These are phyloP conservation scores for Silvanus unidentatus DNA, from an alignment of 2,888 invertebrate genomes.

Conservation along the genomic window DNA sequence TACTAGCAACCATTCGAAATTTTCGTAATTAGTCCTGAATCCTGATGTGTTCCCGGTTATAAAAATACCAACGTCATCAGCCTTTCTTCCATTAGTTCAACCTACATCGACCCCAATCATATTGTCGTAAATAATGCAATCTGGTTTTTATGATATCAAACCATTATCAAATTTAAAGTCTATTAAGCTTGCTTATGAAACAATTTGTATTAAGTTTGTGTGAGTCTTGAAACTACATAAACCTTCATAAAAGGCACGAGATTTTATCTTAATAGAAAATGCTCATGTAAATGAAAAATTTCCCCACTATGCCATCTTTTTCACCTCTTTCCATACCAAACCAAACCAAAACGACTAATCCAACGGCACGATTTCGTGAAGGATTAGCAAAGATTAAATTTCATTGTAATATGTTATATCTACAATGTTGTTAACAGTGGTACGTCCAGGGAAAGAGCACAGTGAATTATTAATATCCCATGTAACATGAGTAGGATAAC, in stretches of 20 bases:
- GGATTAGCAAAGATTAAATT: slow-evolving; percentile 5
- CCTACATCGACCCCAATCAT: slow-evolving; percentile 32
- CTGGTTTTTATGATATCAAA: slow-evolving; percentile 11
- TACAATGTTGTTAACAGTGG: slow-evolving; percentile 3
- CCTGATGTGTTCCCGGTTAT: slow-evolving; percentile 29
- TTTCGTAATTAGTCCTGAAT: slow-evolving; percentile 20
- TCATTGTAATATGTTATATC: slow-evolving; percentile 2
- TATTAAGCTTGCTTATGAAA: slow-evolving; percentile 5
- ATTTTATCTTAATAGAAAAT: too few species aligned
- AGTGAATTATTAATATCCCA: slow-evolving; percentile 15
- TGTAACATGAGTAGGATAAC: slow-evolving; percentile 19
- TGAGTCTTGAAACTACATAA: too few species aligned
- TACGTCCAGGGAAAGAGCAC: slow-evolving; percentile 2
- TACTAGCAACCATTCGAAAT: too few species aligned
- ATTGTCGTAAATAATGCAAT: slow-evolving; percentile 31
- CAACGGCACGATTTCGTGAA: neutral
- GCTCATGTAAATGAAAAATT: too few species aligned
- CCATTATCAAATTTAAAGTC: slow-evolving; percentile 11
- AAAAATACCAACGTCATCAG: slow-evolving; percentile 23
- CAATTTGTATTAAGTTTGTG: neutral
- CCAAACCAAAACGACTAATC: too few species aligned
- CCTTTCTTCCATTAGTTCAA: slow-evolving; percentile 32
- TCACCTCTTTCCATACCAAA: too few species aligned
- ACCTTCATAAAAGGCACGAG: too few species aligned
- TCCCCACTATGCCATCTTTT: too few species aligned